These are phyloP conservation scores for Hycleus phaleratus DNA, from an alignment of 1,140 invertebrate species.

Conservation along the genomic window DNA sequence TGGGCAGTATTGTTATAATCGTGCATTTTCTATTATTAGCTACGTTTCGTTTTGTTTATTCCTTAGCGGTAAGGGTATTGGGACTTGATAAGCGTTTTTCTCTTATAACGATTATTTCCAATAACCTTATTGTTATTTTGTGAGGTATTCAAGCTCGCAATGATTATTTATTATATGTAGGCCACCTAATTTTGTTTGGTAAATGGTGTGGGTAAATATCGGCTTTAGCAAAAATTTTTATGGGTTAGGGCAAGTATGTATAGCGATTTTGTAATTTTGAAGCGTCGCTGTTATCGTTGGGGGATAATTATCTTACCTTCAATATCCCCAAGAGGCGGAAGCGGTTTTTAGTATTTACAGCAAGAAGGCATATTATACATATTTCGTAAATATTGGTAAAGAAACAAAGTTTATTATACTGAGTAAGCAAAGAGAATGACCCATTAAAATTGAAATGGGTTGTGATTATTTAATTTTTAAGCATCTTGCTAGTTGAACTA, in stretches of 20 bases:
- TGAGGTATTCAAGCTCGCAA: not conserved
- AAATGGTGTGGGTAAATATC: too few species aligned
- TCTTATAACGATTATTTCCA: too few species aligned
- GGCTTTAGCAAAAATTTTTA: not conserved
- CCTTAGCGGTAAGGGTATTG: not conserved
- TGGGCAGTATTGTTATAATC: not conserved
- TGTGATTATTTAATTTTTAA: too few species aligned
- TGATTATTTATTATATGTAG: not conserved
- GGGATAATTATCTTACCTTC: conserved; percentile 37
- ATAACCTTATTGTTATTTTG: not conserved
- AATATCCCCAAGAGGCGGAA: conserved; percentile 43
- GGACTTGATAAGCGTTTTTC: conserved; percentile 8
- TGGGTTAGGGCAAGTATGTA: conserved; percentile 11
- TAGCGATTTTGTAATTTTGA: conserved; percentile 24
- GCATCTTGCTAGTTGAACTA: too few species aligned
- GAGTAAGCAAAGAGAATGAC: conserved; percentile 17
- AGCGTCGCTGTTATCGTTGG: conserved; percentile 39
- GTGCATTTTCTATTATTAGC: conserved; percentile 9
- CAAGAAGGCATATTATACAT: not conserved
- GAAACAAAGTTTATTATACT: not conserved
- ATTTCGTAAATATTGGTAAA: too few species aligned
- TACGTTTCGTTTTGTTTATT: conserved; percentile 1
- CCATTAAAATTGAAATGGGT: too few species aligned
- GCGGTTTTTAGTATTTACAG: conserved; percentile 60
- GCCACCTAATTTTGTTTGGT: too few species aligned